A percentile compares a stretch with the other conserved stretches of the same genome.
phyloP scores from a whole-genome alignment of 1,140 invertebrate genomes.

The Euschistus heros region DNA sequence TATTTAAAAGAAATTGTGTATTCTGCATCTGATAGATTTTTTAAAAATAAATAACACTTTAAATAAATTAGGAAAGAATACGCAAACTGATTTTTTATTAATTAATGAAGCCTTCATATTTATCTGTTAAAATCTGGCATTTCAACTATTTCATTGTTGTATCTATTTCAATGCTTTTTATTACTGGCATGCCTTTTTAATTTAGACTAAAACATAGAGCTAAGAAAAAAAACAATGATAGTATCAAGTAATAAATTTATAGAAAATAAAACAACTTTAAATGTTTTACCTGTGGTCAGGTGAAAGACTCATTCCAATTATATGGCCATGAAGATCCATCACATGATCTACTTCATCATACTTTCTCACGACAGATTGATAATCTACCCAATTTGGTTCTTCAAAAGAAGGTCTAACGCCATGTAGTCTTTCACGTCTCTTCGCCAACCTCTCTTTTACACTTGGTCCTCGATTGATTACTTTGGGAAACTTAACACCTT shows the following conservation, averaged over 20 bases:
- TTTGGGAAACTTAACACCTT: constrained; percentile 57
- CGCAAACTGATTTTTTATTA: too few species aligned
- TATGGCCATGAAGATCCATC: constrained; percentile 79
- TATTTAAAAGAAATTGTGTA: too few species aligned
- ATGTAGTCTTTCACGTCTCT: constrained; percentile 22
- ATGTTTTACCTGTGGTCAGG: constrained; percentile 62
- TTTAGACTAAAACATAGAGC: background rate
- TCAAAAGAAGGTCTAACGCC: constrained; percentile 32
- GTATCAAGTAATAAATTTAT: constrained; percentile 14
- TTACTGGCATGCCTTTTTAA: background rate
- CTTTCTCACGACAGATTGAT: constrained; percentile 53
- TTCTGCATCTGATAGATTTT: too few species aligned
- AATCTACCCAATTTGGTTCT: constrained; percentile 55
- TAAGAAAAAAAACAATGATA: constrained; percentile 1
- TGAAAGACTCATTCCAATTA: constrained; percentile 79
- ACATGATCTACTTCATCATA: constrained; percentile 72
- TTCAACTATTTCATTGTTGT: too few species aligned
- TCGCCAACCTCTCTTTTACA: constrained; percentile 48
- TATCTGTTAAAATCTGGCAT: too few species aligned
- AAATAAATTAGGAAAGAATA: too few species aligned
- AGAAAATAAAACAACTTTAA: background rate
- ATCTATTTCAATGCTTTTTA: too few species aligned
- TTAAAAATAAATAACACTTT: too few species aligned
- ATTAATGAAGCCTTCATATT: too few species aligned
- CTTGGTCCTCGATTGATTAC: constrained; percentile 55